Evolutionary conservation across 2,888 invertebrate genomes (phyloP).

Genomic region (Pammene fasciana): DNA sequence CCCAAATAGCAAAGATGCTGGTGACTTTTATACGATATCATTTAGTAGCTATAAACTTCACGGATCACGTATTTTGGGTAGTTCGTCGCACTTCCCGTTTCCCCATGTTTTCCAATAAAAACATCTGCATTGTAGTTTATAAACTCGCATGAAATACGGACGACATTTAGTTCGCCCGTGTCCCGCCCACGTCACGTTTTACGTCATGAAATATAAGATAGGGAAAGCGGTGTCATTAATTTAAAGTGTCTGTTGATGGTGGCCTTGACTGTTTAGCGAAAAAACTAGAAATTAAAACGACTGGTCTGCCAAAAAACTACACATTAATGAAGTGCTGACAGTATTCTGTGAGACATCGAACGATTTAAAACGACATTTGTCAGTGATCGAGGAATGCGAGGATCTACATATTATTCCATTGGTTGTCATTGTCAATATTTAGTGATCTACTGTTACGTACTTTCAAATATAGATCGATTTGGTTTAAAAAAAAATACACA

Average conservation of each 20-base stretch:
- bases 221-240: constrained; percentile 26
- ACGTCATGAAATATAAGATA: constrained; percentile 32
- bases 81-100: constrained; percentile 9
- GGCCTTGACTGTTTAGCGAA: constrained; percentile 30
- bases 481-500: too few relatives aligned
- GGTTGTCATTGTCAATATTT: too few relatives aligned
- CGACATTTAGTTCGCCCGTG: constrained; percentile 29
- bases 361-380: too few relatives aligned
- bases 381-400: too few relatives aligned
- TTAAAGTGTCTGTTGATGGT: constrained; percentile 6
- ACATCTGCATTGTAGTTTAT: constrained; percentile 17
- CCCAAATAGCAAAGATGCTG: too few relatives aligned
- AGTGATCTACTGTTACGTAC: too few relatives aligned
- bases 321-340: constrained; percentile 7
- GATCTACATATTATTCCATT: too few relatives aligned
- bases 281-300: constrained; percentile 23
- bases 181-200: constrained; percentile 29
- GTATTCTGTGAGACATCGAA: neutral
- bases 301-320: constrained; percentile 20
- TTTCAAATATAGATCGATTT: too few relatives aligned
- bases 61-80: neutral
- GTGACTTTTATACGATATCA: too few relatives aligned
- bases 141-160: constrained; percentile 5
- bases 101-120: constrained; percentile 6
- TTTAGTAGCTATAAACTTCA: too few relatives aligned